Percentiles rank a stretch among this genome's conserved stretches.
phyloP scores from a whole-genome alignment of 2,113 vertebrate species.

The Chloroceryle aenea region DNA sequence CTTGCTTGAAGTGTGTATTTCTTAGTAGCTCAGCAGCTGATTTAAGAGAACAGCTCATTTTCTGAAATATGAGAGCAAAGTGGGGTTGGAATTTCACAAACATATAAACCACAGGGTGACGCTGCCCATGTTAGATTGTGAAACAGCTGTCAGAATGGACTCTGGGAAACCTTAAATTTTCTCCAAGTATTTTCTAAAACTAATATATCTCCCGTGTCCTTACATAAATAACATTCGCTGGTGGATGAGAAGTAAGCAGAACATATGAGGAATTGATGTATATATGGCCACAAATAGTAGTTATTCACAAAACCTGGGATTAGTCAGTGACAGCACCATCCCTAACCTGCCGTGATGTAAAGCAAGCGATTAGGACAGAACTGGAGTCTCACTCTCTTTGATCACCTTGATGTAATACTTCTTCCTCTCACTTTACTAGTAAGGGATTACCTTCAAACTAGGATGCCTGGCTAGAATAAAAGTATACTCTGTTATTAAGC shows the following conservation, averaged over 20 bases:
- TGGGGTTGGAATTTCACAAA: background rate
- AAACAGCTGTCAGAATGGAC: background rate
- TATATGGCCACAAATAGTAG: background rate
- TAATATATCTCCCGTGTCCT: background rate
- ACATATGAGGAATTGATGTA: background rate
- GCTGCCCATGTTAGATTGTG: background rate
- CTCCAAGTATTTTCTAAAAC: background rate
- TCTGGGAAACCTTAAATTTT: background rate
- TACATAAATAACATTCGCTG: background rate
- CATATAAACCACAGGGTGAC: background rate
- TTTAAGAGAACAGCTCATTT: background rate
- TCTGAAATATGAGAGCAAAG: background rate
- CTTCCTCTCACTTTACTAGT: background rate
- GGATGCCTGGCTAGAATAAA: background rate
- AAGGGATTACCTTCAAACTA: background rate
- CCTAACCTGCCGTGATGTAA: background rate
- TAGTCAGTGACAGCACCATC: background rate
- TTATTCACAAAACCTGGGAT: background rate
- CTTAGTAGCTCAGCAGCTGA: background rate
- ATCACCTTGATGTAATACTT: background rate
- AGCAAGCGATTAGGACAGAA: background rate
- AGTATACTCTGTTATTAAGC: background rate
- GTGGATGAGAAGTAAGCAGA: background rate
- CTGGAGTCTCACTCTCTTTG: background rate
- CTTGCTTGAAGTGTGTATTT: background rate